phyloP scores from a whole-genome alignment of 2,113 vertebrate genomes.

The Thalassoma bifasciatum region DNA sequence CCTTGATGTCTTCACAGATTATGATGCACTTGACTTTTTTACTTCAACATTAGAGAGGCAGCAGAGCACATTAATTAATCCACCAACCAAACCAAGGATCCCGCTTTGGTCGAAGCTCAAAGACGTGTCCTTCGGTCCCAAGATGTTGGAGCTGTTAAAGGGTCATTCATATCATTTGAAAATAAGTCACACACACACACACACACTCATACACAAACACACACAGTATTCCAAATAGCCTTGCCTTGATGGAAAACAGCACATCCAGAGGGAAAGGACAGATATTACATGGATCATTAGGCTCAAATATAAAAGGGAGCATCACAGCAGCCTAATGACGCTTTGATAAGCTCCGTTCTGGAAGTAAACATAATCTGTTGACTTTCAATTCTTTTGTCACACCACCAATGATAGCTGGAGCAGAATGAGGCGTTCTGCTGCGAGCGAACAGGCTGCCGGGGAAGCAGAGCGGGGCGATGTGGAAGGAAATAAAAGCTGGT shows the following conservation, averaged over 20 bases:
- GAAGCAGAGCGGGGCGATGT: slow-evolving; percentile 41
- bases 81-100: neutral
- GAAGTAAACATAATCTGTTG: slow-evolving; percentile 89
- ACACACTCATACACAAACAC: slow-evolving; percentile 13
- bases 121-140: slow-evolving; percentile 27
- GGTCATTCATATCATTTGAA: slow-evolving; percentile 66
- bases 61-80: neutral
- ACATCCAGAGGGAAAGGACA: slow-evolving; percentile 72
- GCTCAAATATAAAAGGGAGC: slow-evolving; percentile 82
- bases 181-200: slow-evolving; percentile 35
- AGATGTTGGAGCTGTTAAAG: slow-evolving; percentile 38
- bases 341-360: slow-evolving; percentile 81
- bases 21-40: neutral
- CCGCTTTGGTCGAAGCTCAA: neutral
- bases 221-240: slow-evolving; percentile 74
- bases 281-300: slow-evolving; percentile 93
- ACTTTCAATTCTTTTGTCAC: slow-evolving; percentile 84
- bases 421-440: slow-evolving; percentile 70
- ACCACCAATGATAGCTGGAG: slow-evolving; percentile 72
- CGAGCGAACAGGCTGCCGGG: slow-evolving; percentile 57
- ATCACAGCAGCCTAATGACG: slow-evolving; percentile 85
- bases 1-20: neutral
- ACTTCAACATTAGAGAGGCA: neutral
- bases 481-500: slow-evolving; percentile 28
- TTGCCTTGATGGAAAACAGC: slow-evolving; percentile 78